Evolutionary conservation across 2,113 vertebrate species (phyloP).

Genomic region (Nettapus auritus): DNA sequence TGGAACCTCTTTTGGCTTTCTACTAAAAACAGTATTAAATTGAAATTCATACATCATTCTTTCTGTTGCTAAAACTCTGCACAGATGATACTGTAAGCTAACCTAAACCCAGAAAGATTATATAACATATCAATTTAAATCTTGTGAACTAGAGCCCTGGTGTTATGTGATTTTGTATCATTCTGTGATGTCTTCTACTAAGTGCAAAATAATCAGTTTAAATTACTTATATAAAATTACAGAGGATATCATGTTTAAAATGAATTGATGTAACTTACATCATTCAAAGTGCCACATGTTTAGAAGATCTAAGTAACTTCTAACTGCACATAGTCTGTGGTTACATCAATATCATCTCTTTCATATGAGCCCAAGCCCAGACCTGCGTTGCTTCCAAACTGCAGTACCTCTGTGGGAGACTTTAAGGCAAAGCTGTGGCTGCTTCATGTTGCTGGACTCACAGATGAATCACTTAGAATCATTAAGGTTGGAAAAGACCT

Average conservation of each 20-base stretch:
- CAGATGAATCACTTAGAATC: not conserved
- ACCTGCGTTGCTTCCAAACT: not conserved
- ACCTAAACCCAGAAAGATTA: conserved; percentile 18
- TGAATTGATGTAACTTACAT: not conserved
- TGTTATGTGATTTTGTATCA: not conserved
- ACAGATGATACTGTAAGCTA: conserved; percentile 1
- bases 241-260: not conserved
- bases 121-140: not conserved
- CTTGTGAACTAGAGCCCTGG: not conserved
- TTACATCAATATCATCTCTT: not conserved
- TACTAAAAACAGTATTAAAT: conserved; percentile 3
- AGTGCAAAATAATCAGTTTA: conserved; percentile 15
- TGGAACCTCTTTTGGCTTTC: not conserved
- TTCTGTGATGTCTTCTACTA: not conserved
- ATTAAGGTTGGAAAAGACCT: too few relatives aligned
- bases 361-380: not conserved
- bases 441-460: not conserved
- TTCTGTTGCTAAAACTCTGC: conserved; percentile 1
- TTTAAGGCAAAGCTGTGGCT: not conserved
- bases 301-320: not conserved
- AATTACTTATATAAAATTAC: conserved; percentile 1
- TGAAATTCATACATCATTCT: not conserved
- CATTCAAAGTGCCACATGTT: conserved; percentile 16
- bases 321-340: not conserved
- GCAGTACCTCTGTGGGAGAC: not conserved